Evolutionary conservation across 2,888 invertebrate species (phyloP), one percentile per base, ranked within the genome.

Genomic region (Orthosia gracilis): DNA sequence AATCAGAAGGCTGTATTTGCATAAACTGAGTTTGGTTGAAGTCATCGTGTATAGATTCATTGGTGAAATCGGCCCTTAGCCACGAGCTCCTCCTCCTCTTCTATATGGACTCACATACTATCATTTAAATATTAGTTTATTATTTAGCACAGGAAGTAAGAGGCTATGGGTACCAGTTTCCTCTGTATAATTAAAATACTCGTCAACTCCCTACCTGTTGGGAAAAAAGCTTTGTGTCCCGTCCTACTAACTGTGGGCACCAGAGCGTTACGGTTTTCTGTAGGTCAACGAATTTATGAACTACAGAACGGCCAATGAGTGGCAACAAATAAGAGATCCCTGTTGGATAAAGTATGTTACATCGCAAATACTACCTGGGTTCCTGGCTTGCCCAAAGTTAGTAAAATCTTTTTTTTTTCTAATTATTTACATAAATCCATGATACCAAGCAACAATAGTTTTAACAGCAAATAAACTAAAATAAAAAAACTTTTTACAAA

Each of bases 171-270:
- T 63, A 61, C 57, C 49, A 23, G 57, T 69, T 69, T 58, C 67
- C 67, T 54, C 31, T 50, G 12, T 80, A 70, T 80, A 80, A 81
- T 81, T 80, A 81, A 70, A 78, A 83, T 79, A 78, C 63, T 57
- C 67, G 45, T 69, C 47, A 40, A 66, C 49, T 82, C 31, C 31
- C 18, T 65, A 57, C 52, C 52, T 54, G 57, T 31, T 54, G 66
- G 55, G 21, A 21, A 65, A 62, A 81, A 64, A 80, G 68, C 64
- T 57, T 73, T 73, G 73, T 81, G 50, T 50, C 55, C 49, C 40
- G 63, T 62, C 59, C 59, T n/a, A 47, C 26, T 55, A 55, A 77
- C 67, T 49, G 64, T 4, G 52, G 47, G 12, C 81, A 70, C 31
- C 81, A 47, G 64, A 68, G 81, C 84, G 70, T 64, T 21, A 68